phyloP scores from a whole-genome alignment of 1,140 invertebrate genomes.

The Ceratina japonica region DNA sequence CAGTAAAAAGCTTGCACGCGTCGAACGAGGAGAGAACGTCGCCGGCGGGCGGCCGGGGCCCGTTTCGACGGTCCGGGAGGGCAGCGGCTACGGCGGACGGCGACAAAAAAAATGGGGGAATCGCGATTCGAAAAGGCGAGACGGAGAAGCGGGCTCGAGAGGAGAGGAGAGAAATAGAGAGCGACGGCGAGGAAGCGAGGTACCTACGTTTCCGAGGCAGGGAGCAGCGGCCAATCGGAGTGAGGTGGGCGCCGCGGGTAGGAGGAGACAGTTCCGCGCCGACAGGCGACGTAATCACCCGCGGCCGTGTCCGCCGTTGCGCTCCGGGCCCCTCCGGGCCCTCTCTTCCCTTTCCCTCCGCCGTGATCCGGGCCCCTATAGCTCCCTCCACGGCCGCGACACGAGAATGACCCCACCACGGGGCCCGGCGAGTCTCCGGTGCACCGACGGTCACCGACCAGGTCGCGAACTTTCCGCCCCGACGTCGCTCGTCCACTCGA shows the following conservation, averaged over 20 bases:
- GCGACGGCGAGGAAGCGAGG: conserved; percentile 20
- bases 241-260: conserved; percentile 74
- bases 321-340: conserved; percentile 66
- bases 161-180: conserved; percentile 46
- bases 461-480: conserved; percentile 57
- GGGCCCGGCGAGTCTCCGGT: not conserved
- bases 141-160: conserved; percentile 15
- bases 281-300: conserved; percentile 78
- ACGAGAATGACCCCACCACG: conserved; percentile 33
- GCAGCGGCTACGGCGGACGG: conserved; percentile 11
- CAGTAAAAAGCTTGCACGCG: conserved; percentile 21
- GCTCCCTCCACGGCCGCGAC: conserved; percentile 17
- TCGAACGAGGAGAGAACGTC: conserved; percentile 11
- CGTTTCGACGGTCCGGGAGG: not conserved
- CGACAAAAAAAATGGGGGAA: conserved; percentile 44
- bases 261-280: conserved; percentile 79
- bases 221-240: conserved; percentile 70
- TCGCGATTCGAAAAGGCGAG: conserved; percentile 40
- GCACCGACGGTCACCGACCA: conserved; percentile 55
- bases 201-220: conserved; percentile 49
- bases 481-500: not conserved
- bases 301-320: conserved; percentile 71
- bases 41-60: not conserved
- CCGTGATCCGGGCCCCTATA: conserved; percentile 14
- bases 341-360: conserved; percentile 57